Conservation (phyloP, 1,140 invertebrate genomes). For the Elysia chlorotica region DNA sequence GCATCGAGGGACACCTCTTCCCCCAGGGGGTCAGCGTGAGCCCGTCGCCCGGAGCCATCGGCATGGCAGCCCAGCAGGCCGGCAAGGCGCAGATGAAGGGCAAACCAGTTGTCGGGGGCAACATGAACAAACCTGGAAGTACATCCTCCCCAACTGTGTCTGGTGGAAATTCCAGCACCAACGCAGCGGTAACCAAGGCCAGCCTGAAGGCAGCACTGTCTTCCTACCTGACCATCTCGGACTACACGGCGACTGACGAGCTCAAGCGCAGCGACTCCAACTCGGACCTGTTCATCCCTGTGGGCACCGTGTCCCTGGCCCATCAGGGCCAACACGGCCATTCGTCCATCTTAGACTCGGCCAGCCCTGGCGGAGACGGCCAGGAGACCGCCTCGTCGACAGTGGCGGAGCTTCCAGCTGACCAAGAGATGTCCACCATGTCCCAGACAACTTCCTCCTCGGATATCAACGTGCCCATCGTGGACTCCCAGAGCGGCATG, state of each 20-base stretch:
- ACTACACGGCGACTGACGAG: conserved; percentile 29
- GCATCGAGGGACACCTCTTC: conserved; percentile 23
- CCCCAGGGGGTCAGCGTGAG: too few species aligned
- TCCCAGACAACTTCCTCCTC: neutral
- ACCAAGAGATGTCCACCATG: conserved; percentile 17
- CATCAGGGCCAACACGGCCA: conserved; percentile 18
- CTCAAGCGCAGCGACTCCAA: conserved; percentile 27
- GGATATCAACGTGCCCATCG: conserved; percentile 19
- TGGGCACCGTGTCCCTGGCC: conserved; percentile 25
- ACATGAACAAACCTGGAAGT: too few species aligned
- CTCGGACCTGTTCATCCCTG: conserved; percentile 31
- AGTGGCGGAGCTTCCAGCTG: conserved; percentile 21
- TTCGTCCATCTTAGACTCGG: conserved; percentile 17
- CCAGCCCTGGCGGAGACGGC: too few species aligned
- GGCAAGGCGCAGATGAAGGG: conserved; percentile 7
- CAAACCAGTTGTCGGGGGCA: neutral
- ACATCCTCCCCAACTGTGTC: neutral
- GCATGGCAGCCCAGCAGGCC: neutral
- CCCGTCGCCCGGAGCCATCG: neutral
- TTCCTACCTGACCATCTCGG: conserved; percentile 31
- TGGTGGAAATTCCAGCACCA: neutral
- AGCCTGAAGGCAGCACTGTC: conserved; percentile 27
- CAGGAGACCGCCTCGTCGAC: conserved; percentile 29
- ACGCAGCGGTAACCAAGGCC: conserved; percentile 20
- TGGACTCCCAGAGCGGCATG: conserved; percentile 28